phyloP scores from a whole-genome alignment of 2,797 vertebrate genomes.

The Neopelma chrysocephalum region DNA sequence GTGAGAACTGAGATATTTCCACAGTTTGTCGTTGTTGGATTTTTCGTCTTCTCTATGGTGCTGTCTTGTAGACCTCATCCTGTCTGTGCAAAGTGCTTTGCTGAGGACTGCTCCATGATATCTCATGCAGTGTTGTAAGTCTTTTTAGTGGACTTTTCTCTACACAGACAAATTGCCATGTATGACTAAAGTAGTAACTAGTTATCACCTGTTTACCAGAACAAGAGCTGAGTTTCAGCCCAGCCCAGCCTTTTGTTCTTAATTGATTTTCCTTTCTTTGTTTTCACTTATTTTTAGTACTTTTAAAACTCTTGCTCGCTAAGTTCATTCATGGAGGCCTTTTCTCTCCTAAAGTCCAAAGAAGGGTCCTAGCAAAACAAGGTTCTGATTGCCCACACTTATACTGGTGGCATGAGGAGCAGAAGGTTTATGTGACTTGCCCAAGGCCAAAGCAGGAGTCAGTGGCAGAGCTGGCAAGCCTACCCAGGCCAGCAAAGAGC shows the following conservation, averaged over 20 bases:
- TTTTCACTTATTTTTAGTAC: neutral
- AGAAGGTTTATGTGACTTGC: neutral
- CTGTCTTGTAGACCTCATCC: conserved; percentile 19
- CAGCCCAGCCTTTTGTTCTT: neutral
- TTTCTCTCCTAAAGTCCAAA: neutral
- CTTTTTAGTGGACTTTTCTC: neutral
- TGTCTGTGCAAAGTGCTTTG: conserved; percentile 30
- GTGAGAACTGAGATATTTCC: neutral
- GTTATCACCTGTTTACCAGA: neutral
- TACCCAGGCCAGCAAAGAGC: neutral
- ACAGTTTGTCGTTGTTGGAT: neutral
- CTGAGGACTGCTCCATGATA: neutral
- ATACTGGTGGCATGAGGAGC: neutral
- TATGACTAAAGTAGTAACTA: neutral
- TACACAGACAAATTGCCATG: neutral
- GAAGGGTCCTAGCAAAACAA: neutral
- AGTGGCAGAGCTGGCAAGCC: neutral
- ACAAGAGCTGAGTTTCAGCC: neutral
- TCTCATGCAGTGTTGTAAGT: neutral
- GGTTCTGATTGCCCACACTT: neutral
- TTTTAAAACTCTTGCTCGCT: neutral
- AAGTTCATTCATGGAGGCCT: neutral
- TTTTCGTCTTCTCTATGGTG: conserved; percentile 3
- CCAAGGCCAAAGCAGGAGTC: neutral
- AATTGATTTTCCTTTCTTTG: neutral